Conservation (phyloP, 2,888 invertebrate genomes). For the Pollenia labialis region DNA sequence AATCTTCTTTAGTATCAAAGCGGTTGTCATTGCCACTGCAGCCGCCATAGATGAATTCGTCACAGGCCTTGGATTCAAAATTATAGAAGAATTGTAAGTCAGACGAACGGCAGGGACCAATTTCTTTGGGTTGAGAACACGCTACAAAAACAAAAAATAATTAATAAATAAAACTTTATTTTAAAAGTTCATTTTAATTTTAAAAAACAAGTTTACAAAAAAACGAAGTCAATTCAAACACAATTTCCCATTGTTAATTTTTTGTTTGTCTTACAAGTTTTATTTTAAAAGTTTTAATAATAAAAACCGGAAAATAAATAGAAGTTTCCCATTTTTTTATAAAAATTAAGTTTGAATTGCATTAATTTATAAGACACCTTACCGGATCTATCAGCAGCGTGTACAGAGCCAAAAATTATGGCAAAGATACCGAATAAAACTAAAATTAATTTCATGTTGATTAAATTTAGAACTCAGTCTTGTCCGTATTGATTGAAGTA, state of each 20-base stretch:
- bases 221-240: too few relatives aligned
- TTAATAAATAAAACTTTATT: too few relatives aligned
- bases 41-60: slow-evolving; percentile 77
- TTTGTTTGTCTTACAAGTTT: too few relatives aligned
- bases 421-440: slow-evolving; percentile 73
- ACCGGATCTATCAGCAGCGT: slow-evolving; percentile 74
- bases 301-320: too few relatives aligned
- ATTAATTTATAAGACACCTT: not conserved
- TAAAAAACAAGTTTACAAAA: not conserved
- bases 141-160: slow-evolving; percentile 58
- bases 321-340: too few relatives aligned
- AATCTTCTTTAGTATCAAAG: slow-evolving; percentile 74
- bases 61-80: slow-evolving; percentile 74
- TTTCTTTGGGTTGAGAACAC: slow-evolving; percentile 74
- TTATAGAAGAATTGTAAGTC: slow-evolving; percentile 74
- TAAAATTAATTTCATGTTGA: slow-evolving; percentile 65
- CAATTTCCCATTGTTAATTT: too few relatives aligned
- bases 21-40: slow-evolving; percentile 77
- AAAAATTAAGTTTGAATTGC: too few relatives aligned
- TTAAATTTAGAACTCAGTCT: not conserved
- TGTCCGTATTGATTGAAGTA: slow-evolving; percentile 47
- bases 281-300: too few relatives aligned
- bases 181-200: not conserved
- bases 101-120: slow-evolving; percentile 76
- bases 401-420: slow-evolving; percentile 69